Base-by-base conservation (phyloP, 1,140 invertebrate genomes). In the Diorhabda elongata region DNA sequence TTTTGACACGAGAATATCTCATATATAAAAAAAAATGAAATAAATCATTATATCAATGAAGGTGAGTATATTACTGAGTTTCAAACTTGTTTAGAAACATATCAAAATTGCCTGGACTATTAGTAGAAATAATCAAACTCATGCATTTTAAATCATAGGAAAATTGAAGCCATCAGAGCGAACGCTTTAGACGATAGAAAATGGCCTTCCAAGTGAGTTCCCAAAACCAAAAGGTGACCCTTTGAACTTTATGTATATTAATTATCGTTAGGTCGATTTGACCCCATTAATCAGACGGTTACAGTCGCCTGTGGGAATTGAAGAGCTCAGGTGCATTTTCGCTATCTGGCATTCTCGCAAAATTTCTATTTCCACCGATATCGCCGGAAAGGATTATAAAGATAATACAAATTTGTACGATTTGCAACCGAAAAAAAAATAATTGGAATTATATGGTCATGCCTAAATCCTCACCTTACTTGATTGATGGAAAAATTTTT, bases 201-300 rank as follows among this genome's bases (percentile, higher is more conserved):
- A 6, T 57, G 41, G 45, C 9, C 63, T 57, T 66, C 57, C 58
- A 42, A 60, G 43, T 47, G 60, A 66, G 69, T 66, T 63, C 26
- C 69, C 64, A 70, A 52, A 64, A 70, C 60, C 58, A 52, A 70
- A 66, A 45, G 47, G 47, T 52, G n/a, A 52, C 63, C 65, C 61
- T 62, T 62, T 65, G 64, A 71, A 71, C 70, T 71, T 71, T 71
- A 71, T 67, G 61, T 62, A 64, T 71, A 71, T 71, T 71, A 71
- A 71, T 71, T 71, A 71, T 71, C 61, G 61, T 71, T 71, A 71
- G 67, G 52, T 62, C 61, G 64, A 62, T 68, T 65, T 69, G 67
- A 58, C 58, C 61, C 66, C 70, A 71, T 71, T 71, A 71, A 71
- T 71, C 70, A 71, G 61, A 58, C 45, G 61, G 63, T 44, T 60